Evolutionary conservation across 2,888 invertebrate genomes (phyloP).

Genomic region (Cerastis leucographa): DNA sequence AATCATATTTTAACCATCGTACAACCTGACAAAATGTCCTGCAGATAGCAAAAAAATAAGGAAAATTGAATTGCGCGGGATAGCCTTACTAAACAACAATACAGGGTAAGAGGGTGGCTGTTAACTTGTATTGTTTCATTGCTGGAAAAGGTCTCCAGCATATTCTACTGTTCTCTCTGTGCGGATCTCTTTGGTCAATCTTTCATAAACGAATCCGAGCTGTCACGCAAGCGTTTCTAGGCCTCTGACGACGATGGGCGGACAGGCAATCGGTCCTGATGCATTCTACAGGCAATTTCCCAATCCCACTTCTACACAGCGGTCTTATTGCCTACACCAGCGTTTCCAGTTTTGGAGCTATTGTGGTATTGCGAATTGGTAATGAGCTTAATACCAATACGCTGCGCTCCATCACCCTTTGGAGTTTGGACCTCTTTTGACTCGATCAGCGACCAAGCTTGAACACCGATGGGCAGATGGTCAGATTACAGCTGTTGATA

Average conservation of each 20-base stretch:
- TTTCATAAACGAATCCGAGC: neutral
- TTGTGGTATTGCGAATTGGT: neutral
- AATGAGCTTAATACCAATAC: neutral
- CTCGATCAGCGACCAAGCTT: neutral
- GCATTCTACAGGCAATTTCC: neutral
- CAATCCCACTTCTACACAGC: neutral
- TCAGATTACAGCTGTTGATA: neutral
- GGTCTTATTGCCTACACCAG: neutral
- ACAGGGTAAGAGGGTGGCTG: no score
- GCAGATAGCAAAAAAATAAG: no score
- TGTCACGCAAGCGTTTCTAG: neutral
- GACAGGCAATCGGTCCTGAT: no score
- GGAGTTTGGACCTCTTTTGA: neutral
- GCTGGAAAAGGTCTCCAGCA: neutral
- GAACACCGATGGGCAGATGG: neutral
- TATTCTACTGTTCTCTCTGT: neutral
- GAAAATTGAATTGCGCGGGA: no score
- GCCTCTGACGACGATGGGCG: no score
- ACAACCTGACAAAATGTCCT: neutral
- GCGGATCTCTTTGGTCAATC: neutral
- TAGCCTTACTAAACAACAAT: no score
- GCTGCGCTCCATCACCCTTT: neutral
- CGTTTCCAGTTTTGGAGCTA: neutral
- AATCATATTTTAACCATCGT: neutral
- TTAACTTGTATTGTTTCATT: neutral